These are phyloP conservation scores for Aleiodes leptofemur DNA, from an alignment of 2,888 invertebrate species.

Conservation along the genomic window DNA sequence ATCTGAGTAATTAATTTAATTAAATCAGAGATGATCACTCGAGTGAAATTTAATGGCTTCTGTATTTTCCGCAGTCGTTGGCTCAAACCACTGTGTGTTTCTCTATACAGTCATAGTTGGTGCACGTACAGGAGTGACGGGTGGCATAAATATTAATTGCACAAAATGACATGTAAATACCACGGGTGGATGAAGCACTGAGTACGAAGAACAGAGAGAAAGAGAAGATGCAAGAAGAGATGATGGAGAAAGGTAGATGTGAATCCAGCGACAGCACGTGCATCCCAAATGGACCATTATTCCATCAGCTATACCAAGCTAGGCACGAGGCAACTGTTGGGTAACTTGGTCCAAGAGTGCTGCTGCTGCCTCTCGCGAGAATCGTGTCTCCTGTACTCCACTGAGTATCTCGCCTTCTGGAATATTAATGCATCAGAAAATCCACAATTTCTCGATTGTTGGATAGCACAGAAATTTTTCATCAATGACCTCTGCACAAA, in stretches of 20 bases:
- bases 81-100: constrained; percentile 1
- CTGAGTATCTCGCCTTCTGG: constrained; percentile 39
- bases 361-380: constrained; percentile 46
- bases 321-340: constrained; percentile 64
- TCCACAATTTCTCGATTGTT: constrained; percentile 34
- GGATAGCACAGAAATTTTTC: constrained; percentile 28
- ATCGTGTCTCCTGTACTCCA: constrained; percentile 43
- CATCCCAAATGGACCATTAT: constrained; percentile 74
- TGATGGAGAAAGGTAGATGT: constrained; percentile 44
- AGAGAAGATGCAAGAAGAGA: constrained; percentile 38
- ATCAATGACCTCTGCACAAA: constrained; percentile 12
- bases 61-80: constrained; percentile 16
- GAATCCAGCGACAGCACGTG: constrained; percentile 68
- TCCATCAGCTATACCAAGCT: constrained; percentile 69
- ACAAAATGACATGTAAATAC: constrained; percentile 73
- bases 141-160: constrained; percentile 73
- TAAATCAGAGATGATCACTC: constrained; percentile 18
- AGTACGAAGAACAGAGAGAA: constrained; percentile 43
- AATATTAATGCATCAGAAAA: constrained; percentile 32
- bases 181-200: constrained; percentile 56
- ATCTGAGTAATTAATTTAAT: background rate
- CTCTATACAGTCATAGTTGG: constrained; percentile 25
- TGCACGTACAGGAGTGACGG: constrained; percentile 54
- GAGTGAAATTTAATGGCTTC: constrained; percentile 25
- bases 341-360: constrained; percentile 66